Percentiles rank a stretch among this genome's conserved stretches.
Evolutionary conservation across 2,113 vertebrate species (phyloP).

Genomic region (Holacanthus passer): DNA sequence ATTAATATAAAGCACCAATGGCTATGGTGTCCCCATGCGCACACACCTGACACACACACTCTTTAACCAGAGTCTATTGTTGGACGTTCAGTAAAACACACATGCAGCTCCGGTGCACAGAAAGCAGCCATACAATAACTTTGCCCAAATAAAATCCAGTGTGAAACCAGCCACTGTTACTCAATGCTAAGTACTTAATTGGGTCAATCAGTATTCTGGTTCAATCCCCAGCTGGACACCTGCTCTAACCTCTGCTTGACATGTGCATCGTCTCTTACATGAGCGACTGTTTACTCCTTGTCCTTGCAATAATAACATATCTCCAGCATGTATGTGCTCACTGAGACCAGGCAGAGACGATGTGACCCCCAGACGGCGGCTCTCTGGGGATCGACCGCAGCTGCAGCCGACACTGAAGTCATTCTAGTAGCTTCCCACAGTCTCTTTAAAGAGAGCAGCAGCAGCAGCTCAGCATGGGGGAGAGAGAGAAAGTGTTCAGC

Average conservation of each 20-base stretch:
- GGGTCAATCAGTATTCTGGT: not conserved
- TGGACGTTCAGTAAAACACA: too few relatives aligned
- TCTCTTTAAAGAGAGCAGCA: constrained; percentile 33
- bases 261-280: not conserved
- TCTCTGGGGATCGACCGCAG: constrained; percentile 29
- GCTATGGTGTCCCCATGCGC: not conserved
- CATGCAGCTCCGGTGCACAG: too few relatives aligned
- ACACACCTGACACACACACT: not conserved
- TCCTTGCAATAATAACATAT: constrained; percentile 6
- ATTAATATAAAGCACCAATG: not conserved
- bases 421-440: constrained; percentile 26
- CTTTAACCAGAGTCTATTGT: not conserved
- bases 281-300: not conserved
- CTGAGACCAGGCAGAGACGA: constrained; percentile 23
- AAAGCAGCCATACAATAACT: not conserved
- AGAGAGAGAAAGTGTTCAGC: constrained; percentile 13
- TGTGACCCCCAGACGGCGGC: not conserved
- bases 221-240: not conserved
- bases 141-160: too few relatives aligned
- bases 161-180: not conserved
- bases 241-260: not conserved
- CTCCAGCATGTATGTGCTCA: constrained; percentile 13
- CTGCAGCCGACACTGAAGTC: constrained; percentile 37
- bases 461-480: constrained; percentile 29
- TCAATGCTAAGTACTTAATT: not conserved